These are phyloP conservation scores for Tamandua tetradactyla DNA, from an alignment of 2,797 vertebrate genomes.

Conservation along the genomic window DNA sequence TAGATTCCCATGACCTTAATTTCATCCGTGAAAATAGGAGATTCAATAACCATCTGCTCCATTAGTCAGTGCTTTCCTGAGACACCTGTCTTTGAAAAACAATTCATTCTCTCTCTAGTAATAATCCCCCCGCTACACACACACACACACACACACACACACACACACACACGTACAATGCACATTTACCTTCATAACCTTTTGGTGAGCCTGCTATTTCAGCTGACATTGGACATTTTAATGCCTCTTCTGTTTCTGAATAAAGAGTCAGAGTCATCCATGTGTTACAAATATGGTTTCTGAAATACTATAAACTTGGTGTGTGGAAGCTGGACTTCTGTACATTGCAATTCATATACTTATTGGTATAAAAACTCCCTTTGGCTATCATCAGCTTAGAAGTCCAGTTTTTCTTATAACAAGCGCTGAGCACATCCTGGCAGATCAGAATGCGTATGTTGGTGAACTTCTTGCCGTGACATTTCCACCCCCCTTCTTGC, in stretches of 20 bases:
- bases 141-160: too few relatives aligned
- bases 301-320: not conserved
- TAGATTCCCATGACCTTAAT: not conserved
- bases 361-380: not conserved
- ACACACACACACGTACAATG: too few relatives aligned
- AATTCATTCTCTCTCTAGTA: slow-evolving; percentile 1
- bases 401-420: not conserved
- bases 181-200: not conserved
- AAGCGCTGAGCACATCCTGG: not conserved
- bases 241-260: slow-evolving; percentile 71
- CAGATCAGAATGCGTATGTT: too few relatives aligned
- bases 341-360: fast-evolving
- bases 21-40: not conserved
- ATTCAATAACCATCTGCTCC: too few relatives aligned
- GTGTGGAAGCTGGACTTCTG: not conserved
- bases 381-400: not conserved
- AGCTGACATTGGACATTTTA: not conserved
- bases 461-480: not conserved
- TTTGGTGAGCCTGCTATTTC: slow-evolving; percentile 27
- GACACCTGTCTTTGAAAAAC: not conserved
- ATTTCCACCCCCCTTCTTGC: not conserved
- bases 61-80: not conserved
- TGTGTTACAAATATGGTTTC: not conserved
- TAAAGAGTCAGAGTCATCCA: slow-evolving; percentile 71
- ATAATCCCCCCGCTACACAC: not conserved